These are phyloP conservation scores for Sinosuthora webbiana DNA, from an alignment of 2,113 vertebrate genomes.

Conservation along the genomic window DNA sequence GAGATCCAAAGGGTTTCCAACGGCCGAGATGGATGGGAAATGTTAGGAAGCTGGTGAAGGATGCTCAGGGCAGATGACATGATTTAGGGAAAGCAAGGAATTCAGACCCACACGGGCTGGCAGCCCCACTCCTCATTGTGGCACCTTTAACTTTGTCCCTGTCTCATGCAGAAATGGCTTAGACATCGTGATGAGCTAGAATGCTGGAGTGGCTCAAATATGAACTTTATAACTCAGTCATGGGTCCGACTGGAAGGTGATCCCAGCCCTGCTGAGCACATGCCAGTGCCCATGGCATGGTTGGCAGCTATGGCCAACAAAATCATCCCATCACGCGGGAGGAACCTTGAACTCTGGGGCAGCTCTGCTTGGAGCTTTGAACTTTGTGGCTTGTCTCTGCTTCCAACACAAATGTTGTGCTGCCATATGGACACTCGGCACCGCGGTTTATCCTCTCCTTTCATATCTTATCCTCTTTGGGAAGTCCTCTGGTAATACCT, in stretches of 20 bases:
- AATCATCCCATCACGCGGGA: background rate
- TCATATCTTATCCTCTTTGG: conserved; percentile 23
- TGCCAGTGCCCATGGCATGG: background rate
- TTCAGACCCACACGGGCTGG: background rate
- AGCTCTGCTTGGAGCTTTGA: conserved; percentile 26
- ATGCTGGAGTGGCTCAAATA: background rate
- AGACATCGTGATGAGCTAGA: background rate
- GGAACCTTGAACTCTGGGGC: conserved; percentile 21
- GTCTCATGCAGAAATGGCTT: background rate
- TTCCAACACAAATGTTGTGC: background rate
- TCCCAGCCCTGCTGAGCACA: background rate
- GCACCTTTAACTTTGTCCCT: fast-evolving
- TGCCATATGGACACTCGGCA: background rate
- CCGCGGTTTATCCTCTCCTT: background rate
- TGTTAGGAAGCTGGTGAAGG: conserved; percentile 59
- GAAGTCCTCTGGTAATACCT: conserved; percentile 9
- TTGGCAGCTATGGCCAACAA: background rate
- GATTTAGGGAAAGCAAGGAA: conserved; percentile 55
- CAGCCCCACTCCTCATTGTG: background rate
- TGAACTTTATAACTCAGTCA: fast-evolving
- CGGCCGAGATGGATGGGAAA: conserved; percentile 45
- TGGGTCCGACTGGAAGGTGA: background rate
- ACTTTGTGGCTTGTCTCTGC: background rate
- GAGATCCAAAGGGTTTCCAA: conserved; percentile 62
- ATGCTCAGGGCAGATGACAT: conserved; percentile 41